Evolutionary conservation across 1,140 invertebrate genomes (phyloP).

Genomic region (Ruditapes philippinarum): DNA sequence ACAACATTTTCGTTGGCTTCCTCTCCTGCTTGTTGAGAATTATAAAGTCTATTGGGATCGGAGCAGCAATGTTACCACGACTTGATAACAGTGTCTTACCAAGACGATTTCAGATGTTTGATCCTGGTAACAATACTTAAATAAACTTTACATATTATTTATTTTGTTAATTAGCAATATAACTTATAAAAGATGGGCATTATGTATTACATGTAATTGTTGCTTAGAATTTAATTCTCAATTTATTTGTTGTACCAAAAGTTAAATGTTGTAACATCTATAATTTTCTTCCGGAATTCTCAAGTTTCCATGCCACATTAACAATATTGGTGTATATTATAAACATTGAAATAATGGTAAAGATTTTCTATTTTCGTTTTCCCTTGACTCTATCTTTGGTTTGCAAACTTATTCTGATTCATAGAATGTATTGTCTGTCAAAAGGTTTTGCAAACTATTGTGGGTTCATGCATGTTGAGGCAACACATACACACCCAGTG

Average conservation of each 20-base stretch:
- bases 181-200: neutral
- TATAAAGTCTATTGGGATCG: conserved; percentile 72
- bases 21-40: conserved; percentile 74
- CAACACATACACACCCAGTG: conserved; percentile 73
- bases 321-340: neutral
- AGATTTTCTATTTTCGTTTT: neutral
- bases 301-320: too few species aligned
- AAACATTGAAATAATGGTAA: neutral
- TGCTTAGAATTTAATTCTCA: neutral
- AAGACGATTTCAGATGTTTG: conserved; percentile 71
- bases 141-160: neutral
- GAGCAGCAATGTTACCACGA: conserved; percentile 66
- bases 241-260: neutral
- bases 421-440: too few species aligned
- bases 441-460: conserved; percentile 75
- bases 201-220: neutral
- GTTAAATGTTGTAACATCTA: too few species aligned
- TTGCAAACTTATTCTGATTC: too few species aligned
- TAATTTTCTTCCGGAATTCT: too few species aligned
- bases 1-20: conserved; percentile 76
- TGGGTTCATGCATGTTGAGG: conserved; percentile 74
- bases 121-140: conserved; percentile 69
- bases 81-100: conserved; percentile 75
- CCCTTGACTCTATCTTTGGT: too few species aligned
- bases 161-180: neutral